phyloP scores from a whole-genome alignment of 2,113 vertebrate genomes.

The Lynx canadensis region DNA sequence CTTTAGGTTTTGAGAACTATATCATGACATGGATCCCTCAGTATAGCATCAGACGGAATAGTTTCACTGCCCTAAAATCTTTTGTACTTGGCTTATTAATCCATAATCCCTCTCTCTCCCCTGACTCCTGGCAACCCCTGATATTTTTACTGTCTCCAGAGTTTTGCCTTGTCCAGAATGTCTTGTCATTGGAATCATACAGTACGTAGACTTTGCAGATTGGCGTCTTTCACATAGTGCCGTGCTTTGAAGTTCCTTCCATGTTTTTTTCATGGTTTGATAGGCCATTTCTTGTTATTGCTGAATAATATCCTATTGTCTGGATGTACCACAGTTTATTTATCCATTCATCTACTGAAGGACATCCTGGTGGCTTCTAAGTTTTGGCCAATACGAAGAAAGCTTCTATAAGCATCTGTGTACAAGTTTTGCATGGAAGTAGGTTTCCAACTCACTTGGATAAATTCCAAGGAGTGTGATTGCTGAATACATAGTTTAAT shows the following conservation, averaged over 20 bases:
- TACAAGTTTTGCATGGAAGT: not conserved
- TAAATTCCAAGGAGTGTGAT: not conserved
- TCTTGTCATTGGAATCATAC: not conserved
- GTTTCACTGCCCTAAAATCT: not conserved
- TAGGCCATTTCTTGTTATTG: not conserved
- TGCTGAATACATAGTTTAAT: not conserved
- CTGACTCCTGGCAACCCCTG: not conserved
- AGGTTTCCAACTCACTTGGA: constrained; percentile 1
- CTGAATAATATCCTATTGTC: not conserved
- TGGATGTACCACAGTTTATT: not conserved
- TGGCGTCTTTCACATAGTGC: not conserved
- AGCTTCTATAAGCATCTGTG: not conserved
- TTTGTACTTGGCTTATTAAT: not conserved
- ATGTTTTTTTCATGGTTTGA: not conserved
- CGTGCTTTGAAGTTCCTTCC: not conserved
- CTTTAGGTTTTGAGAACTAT: not conserved
- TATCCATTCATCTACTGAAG: not conserved
- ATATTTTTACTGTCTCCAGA: not conserved
- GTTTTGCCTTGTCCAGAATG: not conserved
- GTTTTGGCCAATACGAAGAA: not conserved
- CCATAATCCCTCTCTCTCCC: not conserved
- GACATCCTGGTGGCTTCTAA: not conserved
- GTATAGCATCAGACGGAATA: not conserved
- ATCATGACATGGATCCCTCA: not conserved
- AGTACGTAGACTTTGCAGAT: not conserved